phyloP scores from a whole-genome alignment of 2,888 invertebrate genomes.

The Pristionchus mayeri region DNA sequence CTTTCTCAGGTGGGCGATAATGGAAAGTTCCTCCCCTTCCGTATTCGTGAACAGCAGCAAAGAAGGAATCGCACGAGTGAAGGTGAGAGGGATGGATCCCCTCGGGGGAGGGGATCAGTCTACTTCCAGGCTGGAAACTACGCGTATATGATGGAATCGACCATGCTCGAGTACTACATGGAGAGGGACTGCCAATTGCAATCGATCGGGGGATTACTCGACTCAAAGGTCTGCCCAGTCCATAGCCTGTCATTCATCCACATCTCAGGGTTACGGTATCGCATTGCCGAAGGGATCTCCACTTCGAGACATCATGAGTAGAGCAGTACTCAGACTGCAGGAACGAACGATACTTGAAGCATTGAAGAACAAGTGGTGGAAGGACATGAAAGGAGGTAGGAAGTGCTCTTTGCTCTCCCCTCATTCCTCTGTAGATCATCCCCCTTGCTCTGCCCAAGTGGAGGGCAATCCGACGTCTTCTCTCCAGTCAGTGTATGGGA shows the following conservation, averaged over 20 bases:
- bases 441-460: constrained; percentile 56
- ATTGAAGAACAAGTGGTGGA: constrained; percentile 76
- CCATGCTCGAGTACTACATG: constrained; percentile 85
- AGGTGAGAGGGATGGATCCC: constrained; percentile 38
- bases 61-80: constrained; percentile 79
- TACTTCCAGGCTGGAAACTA: constrained; percentile 76
- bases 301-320: constrained; percentile 75
- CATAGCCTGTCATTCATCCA: neutral
- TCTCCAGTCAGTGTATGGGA: constrained; percentile 63
- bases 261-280: constrained; percentile 75
- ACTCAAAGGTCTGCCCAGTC: constrained; percentile 75
- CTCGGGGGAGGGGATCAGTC: too few species aligned
- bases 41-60: constrained; percentile 85
- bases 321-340: constrained; percentile 72
- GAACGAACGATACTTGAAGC: constrained; percentile 74
- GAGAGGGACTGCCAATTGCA: constrained; percentile 76
- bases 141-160: constrained; percentile 79
- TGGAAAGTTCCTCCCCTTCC: constrained; percentile 89
- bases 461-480: constrained; percentile 56
- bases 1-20: constrained; percentile 85
- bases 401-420: constrained; percentile 26
- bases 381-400: constrained; percentile 59
- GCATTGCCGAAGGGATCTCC: constrained; percentile 75
- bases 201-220: constrained; percentile 79
- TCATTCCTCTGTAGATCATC: constrained; percentile 56